Conservation (phyloP, 2,113 vertebrate genomes). For the Helogale parvula region DNA sequence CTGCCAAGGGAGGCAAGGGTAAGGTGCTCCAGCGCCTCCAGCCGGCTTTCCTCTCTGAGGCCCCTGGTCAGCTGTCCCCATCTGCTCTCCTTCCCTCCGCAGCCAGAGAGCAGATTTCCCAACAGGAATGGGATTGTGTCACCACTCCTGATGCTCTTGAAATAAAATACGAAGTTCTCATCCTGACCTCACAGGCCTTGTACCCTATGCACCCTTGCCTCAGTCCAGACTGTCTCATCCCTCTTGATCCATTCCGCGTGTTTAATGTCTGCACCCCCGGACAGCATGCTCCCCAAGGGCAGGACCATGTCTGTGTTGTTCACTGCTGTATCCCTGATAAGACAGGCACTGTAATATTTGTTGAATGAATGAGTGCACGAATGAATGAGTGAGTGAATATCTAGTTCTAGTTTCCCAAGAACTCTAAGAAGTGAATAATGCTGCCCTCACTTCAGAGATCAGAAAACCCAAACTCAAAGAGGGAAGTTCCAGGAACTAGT, state of each 20-base stretch:
- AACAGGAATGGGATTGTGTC: background rate
- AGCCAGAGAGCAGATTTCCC: background rate
- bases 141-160: background rate
- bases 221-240: background rate
- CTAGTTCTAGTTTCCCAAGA: background rate
- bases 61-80: background rate
- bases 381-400: background rate
- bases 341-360: background rate
- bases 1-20: background rate
- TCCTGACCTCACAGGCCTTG: background rate
- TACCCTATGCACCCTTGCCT: background rate
- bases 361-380: background rate
- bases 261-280: background rate
- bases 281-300: background rate
- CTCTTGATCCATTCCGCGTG: rapidly evolving
- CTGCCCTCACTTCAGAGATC: background rate
- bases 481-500: background rate
- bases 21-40: background rate
- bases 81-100: background rate
- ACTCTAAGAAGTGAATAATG: background rate
- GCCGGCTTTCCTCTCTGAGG: background rate
- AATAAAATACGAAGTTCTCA: background rate
- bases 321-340: background rate
- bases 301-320: rapidly evolving
- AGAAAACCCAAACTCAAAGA: background rate